phyloP scores from a whole-genome alignment of 1,140 invertebrate genomes.

The Megalopta genalis region DNA sequence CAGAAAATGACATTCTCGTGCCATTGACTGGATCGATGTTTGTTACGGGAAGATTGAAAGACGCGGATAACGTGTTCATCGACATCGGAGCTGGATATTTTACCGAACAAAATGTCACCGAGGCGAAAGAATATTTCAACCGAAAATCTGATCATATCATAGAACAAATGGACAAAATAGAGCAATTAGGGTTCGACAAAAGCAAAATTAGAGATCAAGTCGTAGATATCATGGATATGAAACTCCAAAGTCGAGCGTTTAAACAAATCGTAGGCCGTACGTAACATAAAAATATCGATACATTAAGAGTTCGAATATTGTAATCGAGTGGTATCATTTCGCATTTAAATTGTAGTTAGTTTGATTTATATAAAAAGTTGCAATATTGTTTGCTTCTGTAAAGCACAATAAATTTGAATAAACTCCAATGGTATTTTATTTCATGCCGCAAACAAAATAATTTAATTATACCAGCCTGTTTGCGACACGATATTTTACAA shows the following conservation, averaged over 20 bases:
- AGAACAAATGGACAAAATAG: conserved; percentile 96
- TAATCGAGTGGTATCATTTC: conserved; percentile 22
- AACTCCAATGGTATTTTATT: conserved; percentile 13
- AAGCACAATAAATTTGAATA: conserved; percentile 35
- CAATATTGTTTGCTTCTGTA: conserved; percentile 33
- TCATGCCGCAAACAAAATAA: too few species aligned
- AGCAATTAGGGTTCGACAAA: conserved; percentile 91
- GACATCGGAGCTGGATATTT: conserved; percentile 98
- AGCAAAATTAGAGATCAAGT: conserved; percentile 91
- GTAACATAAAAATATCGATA: conserved; percentile 41
- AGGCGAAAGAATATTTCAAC: conserved; percentile 95
- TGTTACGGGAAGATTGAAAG: conserved; percentile 91
- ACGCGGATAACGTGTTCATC: conserved; percentile 88
- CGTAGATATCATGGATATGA: conserved; percentile 85
- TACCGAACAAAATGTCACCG: conserved; percentile 91
- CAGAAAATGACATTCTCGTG: conserved; percentile 89
- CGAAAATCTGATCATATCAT: conserved; percentile 94
- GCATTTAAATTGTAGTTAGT: not conserved
- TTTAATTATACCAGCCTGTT: too few species aligned
- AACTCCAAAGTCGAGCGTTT: conserved; percentile 78
- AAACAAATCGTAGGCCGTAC: conserved; percentile 59
- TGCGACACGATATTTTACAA: too few species aligned
- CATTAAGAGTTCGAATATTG: conserved; percentile 8
- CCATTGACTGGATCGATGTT: conserved; percentile 97
- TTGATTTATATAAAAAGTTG: not conserved